Evolutionary conservation across 2,113 vertebrate genomes (phyloP).

Genomic region (Macquaria australasica): DNA sequence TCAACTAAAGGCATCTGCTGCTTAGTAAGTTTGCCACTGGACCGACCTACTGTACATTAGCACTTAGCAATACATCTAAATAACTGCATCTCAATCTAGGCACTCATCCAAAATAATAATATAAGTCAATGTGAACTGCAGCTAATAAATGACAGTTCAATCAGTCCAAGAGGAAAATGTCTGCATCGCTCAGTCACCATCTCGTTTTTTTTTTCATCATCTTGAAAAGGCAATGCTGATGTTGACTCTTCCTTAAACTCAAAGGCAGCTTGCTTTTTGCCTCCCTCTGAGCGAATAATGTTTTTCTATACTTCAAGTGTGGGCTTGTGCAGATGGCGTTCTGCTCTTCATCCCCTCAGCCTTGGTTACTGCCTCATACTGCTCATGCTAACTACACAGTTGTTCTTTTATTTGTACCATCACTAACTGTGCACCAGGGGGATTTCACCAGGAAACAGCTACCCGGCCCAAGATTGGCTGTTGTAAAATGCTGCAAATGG

Average conservation of each 20-base stretch:
- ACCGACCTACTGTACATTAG: constrained; percentile 45
- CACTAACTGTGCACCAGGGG: constrained; percentile 28
- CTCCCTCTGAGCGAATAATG: constrained; percentile 44
- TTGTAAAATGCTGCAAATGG: constrained; percentile 15
- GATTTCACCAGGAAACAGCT: constrained; percentile 32
- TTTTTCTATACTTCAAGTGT: constrained; percentile 43
- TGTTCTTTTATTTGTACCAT: constrained; percentile 43
- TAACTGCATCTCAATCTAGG: constrained; percentile 59
- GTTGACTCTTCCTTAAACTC: constrained; percentile 54
- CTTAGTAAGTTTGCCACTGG: constrained; percentile 36
- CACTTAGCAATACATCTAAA: constrained; percentile 59
- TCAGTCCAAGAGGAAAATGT: constrained; percentile 49
- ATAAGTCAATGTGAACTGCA: constrained; percentile 52
- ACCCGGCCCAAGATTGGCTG: neutral
- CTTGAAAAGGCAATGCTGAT: constrained; percentile 19
- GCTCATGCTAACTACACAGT: constrained; percentile 38
- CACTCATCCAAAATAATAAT: constrained; percentile 61
- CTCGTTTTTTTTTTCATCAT: constrained; percentile 2
- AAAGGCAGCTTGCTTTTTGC: constrained; percentile 50
- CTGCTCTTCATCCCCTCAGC: constrained; percentile 31
- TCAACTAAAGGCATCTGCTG: constrained; percentile 42
- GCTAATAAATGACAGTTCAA: constrained; percentile 56
- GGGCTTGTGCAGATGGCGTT: constrained; percentile 38
- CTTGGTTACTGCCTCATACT: constrained; percentile 23
- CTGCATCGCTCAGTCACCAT: constrained; percentile 53